phyloP scores from a whole-genome alignment of 2,888 invertebrate species.

The Cryptocephalus primarius region DNA sequence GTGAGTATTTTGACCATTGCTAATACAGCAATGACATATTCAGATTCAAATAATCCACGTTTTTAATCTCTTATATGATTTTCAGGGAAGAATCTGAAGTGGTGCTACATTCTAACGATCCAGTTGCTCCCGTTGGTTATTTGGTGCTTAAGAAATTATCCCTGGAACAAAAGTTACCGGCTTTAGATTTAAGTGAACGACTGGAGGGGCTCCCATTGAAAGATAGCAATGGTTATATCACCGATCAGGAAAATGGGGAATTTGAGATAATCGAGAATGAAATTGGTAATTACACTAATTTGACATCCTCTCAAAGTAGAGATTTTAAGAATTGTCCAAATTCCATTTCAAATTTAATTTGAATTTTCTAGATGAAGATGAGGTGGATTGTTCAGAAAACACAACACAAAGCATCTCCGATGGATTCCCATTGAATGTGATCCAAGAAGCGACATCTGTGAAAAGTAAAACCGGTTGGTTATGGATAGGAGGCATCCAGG shows the following conservation, averaged over 20 bases:
- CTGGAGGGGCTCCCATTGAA: constrained; percentile 31
- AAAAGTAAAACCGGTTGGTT: constrained; percentile 61
- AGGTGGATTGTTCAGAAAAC: not conserved
- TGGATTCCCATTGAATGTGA: constrained; percentile 1
- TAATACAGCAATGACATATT: not conserved
- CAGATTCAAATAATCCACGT: not conserved
- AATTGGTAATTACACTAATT: constrained; percentile 12
- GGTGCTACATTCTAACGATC: constrained; percentile 82
- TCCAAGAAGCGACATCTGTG: constrained; percentile 14
- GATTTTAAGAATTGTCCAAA: not conserved
- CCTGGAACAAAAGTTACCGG: constrained; percentile 55
- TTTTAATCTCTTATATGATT: constrained; percentile 9
- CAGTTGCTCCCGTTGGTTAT: constrained; percentile 91
- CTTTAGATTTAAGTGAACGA: constrained; percentile 27
- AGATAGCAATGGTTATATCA: constrained; percentile 32
- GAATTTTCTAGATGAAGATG: no score
- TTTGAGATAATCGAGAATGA: constrained; percentile 21
- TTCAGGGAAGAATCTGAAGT: constrained; percentile 75
- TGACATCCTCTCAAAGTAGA: not conserved
- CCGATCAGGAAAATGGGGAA: constrained; percentile 33
- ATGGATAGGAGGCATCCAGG: constrained; percentile 72
- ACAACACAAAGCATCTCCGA: not conserved
- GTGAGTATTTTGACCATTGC: constrained; percentile 49
- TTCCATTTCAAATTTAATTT: no score
- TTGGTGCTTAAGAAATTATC: constrained; percentile 77